A percentile compares a stretch with the other conserved stretches of the same genome.
phyloP scores from a whole-genome alignment of 2,888 invertebrate genomes.

The Ichneumoninae sp. region DNA sequence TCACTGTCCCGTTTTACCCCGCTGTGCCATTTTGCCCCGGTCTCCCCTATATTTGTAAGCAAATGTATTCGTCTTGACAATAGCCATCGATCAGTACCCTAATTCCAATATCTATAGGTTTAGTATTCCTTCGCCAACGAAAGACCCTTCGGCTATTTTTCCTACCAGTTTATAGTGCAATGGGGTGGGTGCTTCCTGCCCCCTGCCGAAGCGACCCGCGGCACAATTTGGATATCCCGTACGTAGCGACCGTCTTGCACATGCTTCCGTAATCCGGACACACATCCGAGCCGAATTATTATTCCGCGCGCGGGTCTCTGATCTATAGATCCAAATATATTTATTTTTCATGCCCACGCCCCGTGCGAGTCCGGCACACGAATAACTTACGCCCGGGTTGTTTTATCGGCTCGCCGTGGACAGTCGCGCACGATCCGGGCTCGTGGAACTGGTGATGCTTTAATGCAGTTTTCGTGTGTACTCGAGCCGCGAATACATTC shows the following conservation, averaged over 20 bases:
- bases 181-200: conserved; percentile 37
- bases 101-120: conserved; percentile 62
- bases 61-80: conserved; percentile 1
- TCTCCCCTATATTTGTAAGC: not conserved
- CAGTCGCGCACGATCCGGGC: not conserved
- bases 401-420: not conserved
- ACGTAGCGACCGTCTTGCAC: conserved; percentile 35
- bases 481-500: not conserved
- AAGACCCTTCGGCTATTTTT: conserved; percentile 45
- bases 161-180: conserved; percentile 28
- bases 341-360: not conserved
- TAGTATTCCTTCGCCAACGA: conserved; percentile 41
- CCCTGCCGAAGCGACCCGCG: conserved; percentile 15
- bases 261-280: conserved; percentile 59
- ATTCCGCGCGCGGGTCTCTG: conserved; percentile 16
- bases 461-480: conserved; percentile 1
- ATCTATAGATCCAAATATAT: conserved; percentile 22
- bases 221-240: conserved; percentile 28
- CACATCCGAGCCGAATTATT: conserved; percentile 42
- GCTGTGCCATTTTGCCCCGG: no score
- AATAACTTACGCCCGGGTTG: not conserved
- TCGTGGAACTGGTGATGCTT: not conserved
- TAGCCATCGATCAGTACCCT: conserved; percentile 65
- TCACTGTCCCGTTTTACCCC: no score
- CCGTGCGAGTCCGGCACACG: not conserved